Percentiles rank a stretch among this genome's conserved stretches.
phyloP scores from a whole-genome alignment of 2,888 invertebrate genomes.

The Boloria selene region DNA sequence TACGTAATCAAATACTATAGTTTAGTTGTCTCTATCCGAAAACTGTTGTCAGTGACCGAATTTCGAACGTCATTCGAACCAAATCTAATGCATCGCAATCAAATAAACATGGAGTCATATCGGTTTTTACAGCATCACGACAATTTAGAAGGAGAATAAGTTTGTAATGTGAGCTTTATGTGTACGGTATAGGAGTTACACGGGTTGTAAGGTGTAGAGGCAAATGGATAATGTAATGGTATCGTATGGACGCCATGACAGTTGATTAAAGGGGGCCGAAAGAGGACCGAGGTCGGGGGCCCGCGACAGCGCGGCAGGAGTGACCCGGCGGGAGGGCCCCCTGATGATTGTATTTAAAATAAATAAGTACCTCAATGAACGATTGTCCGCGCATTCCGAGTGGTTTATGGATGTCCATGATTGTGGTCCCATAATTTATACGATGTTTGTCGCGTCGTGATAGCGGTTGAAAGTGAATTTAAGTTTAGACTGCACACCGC shows the following conservation, averaged over 20 bases:
- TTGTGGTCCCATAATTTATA: slow-evolving; percentile 63
- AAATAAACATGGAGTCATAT: slow-evolving; percentile 68
- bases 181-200: slow-evolving; percentile 34
- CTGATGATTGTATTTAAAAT: slow-evolving; percentile 83
- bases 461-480: slow-evolving; percentile 28
- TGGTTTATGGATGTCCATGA: slow-evolving; percentile 63
- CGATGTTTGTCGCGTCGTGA: slow-evolving; percentile 40
- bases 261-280: slow-evolving; percentile 82
- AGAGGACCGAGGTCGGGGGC: slow-evolving; percentile 75
- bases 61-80: slow-evolving; percentile 61
- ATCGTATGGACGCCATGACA: slow-evolving; percentile 73
- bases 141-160: slow-evolving; percentile 43
- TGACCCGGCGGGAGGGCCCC: slow-evolving; percentile 71
- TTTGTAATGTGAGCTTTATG: slow-evolving; percentile 29
- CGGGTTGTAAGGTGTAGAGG: slow-evolving; percentile 32
- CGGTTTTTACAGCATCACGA: slow-evolving; percentile 41
- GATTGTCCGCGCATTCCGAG: slow-evolving; percentile 74
- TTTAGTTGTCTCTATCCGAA: slow-evolving; percentile 38
- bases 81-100: slow-evolving; percentile 69
- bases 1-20: slow-evolving; percentile 33
- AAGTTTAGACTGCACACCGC: slow-evolving; percentile 9
- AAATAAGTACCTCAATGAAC: slow-evolving; percentile 82
- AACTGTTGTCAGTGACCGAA: slow-evolving; percentile 46
- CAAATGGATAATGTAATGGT: slow-evolving; percentile 55
- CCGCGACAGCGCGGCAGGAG: slow-evolving; percentile 78